A percentile compares a stretch with the other conserved stretches of the same genome.
These are phyloP conservation scores for Chironomus riparius DNA, from an alignment of 2,888 invertebrate genomes.

Conservation along the genomic window DNA sequence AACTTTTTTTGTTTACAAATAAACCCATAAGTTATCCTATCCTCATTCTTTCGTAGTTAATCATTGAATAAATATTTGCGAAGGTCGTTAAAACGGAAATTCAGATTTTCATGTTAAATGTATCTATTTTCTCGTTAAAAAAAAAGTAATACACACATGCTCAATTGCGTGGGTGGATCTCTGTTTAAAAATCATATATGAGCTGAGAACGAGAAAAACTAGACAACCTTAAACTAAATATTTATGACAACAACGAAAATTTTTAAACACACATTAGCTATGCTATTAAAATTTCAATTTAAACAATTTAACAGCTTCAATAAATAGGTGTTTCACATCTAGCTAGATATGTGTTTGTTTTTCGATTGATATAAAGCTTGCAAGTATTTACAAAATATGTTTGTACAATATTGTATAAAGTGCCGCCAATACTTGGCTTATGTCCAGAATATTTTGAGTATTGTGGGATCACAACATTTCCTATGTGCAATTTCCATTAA, in stretches of 20 bases:
- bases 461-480: too few species aligned
- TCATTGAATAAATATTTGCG: background rate
- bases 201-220: background rate
- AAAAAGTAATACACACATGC: too few species aligned
- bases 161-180: background rate
- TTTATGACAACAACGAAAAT: constrained; percentile 1
- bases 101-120: background rate
- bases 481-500: too few species aligned
- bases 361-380: too few species aligned
- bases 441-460: background rate
- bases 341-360: background rate
- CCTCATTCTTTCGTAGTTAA: too few species aligned
- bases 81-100: constrained; percentile 13
- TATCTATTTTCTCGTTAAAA: too few species aligned
- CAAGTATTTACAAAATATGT: background rate
- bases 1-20: too few species aligned
- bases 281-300: background rate
- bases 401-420: background rate
- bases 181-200: background rate
- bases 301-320: background rate
- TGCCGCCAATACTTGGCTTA: background rate
- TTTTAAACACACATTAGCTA: background rate
- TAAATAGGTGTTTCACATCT: background rate
- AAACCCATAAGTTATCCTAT: too few species aligned
- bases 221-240: background rate